Evolutionary conservation across 2,888 invertebrate species (phyloP), one percentile per base, ranked within the genome.

Genomic region (Nipponacmea schrenckii): DNA sequence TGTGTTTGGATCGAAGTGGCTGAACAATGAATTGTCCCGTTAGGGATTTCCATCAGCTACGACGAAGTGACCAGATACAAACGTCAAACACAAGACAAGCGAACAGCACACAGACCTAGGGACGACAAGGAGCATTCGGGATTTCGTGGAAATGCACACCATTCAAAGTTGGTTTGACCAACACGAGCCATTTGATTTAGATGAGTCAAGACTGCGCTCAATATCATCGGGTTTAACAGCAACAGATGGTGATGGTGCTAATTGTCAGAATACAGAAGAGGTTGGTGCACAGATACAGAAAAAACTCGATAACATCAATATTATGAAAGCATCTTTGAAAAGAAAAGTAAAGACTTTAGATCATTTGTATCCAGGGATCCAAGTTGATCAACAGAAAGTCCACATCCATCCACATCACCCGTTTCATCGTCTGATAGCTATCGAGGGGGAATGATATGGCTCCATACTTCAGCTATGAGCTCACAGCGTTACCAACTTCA

Each of bases 1-100:
- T 17, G 26, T 26, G 17, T 64, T 64, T 39, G 64, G 64, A 27
- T 64, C 64, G 31, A 24, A 64, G 24, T 64, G 64, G 64, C 26
- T 64, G 24, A 64, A 20, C 7, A 64, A 64, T 64, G 64, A 64
- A 26, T 24, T 64, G 7, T 17, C n/a, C 17, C 14, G 15, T 17
- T 64, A 17, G 39, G 64, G 15, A 17, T 64, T 64, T 64, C 64
- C 15, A 64, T 64, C 17, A 20, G n/a, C 39, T 20, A 20, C 0
- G 64, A 64, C 39, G 64, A 64, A 39, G 64, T 64, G 15, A 64
- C 8, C 26, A 17, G 64, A 17, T 50, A 50, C 17, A 50, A 20
- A 20, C 20, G n/a, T 17, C 17, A 17, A 20, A 50, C 17, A 50
- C 17, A 17, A 50, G 20, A 50, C 50, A 17, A n/a, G n/a, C 17